Evolutionary conservation across 1,140 invertebrate genomes (phyloP).

Genomic region (Augochlora pura): DNA sequence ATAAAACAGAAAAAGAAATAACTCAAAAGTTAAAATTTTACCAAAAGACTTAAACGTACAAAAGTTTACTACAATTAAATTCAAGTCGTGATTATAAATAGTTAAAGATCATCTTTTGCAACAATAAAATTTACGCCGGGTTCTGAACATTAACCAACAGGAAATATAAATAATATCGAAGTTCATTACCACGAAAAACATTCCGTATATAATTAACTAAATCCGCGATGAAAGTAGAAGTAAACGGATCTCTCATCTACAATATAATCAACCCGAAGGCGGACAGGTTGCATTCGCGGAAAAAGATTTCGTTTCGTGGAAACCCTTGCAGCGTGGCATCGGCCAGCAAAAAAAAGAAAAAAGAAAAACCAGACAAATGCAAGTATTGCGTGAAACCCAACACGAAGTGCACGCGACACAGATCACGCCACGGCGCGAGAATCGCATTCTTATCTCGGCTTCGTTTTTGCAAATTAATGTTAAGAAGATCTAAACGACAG

Average conservation of each 20-base stretch:
- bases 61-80: too few relatives aligned
- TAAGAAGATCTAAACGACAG: slow-evolving; percentile 1
- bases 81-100: not conserved
- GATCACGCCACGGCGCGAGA: slow-evolving; percentile 18
- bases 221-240: too few relatives aligned
- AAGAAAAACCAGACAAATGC: slow-evolving; percentile 23
- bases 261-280: not conserved
- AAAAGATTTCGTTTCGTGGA: not conserved
- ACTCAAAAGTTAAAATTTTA: too few relatives aligned
- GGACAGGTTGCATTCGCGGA: not conserved
- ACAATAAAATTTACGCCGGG: too few relatives aligned
- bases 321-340: not conserved
- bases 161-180: too few relatives aligned
- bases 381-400: slow-evolving; percentile 24
- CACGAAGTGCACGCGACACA: slow-evolving; percentile 22
- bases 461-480: slow-evolving; percentile 27
- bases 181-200: not conserved
- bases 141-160: too few relatives aligned
- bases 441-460: slow-evolving; percentile 25
- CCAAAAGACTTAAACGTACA: too few relatives aligned
- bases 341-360: not conserved
- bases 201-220: not conserved
- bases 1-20: too few relatives aligned
- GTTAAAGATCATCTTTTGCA: slow-evolving; percentile 30
- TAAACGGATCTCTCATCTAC: not conserved